Evolutionary conservation across 2,113 vertebrate species (phyloP), one percentile per base, ranked within the genome.

Genomic region (Apodemus speciosus): DNA sequence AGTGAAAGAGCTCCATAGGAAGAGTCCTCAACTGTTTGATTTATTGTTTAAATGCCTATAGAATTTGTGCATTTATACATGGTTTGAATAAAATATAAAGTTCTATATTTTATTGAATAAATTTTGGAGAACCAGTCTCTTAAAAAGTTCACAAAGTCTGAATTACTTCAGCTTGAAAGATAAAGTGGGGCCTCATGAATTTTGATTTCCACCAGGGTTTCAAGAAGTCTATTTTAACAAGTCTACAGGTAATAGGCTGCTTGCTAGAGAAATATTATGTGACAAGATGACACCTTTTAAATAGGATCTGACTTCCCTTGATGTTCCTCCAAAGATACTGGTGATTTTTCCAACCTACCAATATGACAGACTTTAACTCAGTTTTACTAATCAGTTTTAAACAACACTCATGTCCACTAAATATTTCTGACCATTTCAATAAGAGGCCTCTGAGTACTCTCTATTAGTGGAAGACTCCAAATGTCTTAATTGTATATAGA

Each of bases 161-260:
- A 94, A 89, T 80, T 86, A 80, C 85, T 91, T 92, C 49, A 40
- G 23, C 46, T 68, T 85, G 56, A 90, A 94, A 95, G 88, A 85
- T 71, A 91, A 93, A 95, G 58, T 16, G 40, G 49, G 38, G 35
- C 75, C 51, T 93, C 93, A 89, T 95, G 60, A 94, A 85, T 60
- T 92, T 95, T 94, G 79, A 94, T 91, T 89, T 95, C 87, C 35
- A 75, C 79, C 25, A 62, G 43, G 49, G n/a, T 79, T 91, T 86
- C 79, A 75, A 49, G 85, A 89, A 90, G 76, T 81, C 35, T 85
- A 4, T 92, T 89, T 38, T 21, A 79, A 51, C 6, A 69, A 91
- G 46, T 73, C 73, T 93, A 53, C 0, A 9, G 66, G 43, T 84
- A 86, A 92, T 15, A 89, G 77, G 73, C 27, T 2, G 3, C 43